phyloP scores from a whole-genome alignment of 2,888 invertebrate genomes.

The Lapara coniferarum region DNA sequence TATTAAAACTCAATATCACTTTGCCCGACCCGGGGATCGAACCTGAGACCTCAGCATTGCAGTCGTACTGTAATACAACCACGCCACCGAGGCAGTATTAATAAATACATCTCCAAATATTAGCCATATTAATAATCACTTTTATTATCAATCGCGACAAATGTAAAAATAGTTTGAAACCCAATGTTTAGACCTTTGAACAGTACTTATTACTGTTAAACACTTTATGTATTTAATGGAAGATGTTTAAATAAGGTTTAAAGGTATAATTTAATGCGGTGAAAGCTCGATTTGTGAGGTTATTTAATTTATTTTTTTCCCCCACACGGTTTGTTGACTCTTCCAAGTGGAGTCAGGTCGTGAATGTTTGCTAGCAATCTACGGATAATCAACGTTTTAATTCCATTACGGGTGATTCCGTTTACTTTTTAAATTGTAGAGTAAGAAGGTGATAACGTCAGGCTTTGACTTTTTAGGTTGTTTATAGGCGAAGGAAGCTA shows the following conservation, averaged over 20 bases:
- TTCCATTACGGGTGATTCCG: slow-evolving; percentile 47
- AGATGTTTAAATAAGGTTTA: slow-evolving; percentile 19
- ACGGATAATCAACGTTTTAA: slow-evolving; percentile 65
- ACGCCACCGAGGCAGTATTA: too few species aligned
- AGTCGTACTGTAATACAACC: too few species aligned
- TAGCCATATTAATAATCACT: too few species aligned
- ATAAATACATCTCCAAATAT: too few species aligned
- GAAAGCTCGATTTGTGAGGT: slow-evolving; percentile 24
- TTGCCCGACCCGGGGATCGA: too few species aligned
- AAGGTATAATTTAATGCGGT: slow-evolving; percentile 11
- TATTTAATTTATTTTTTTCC: slow-evolving; percentile 37
- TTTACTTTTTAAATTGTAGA: slow-evolving; percentile 33
- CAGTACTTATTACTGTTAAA: background rate
- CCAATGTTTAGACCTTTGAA: too few species aligned
- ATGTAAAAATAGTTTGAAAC: too few species aligned
- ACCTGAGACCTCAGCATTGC: too few species aligned
- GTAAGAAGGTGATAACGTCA: background rate
- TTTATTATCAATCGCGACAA: too few species aligned
- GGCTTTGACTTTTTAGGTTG: background rate
- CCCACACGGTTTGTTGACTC: slow-evolving; percentile 53
- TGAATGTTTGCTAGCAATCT: slow-evolving; percentile 60
- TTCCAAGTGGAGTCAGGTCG: slow-evolving; percentile 52
- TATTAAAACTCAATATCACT: too few species aligned
- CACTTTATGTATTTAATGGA: slow-evolving; percentile 33
- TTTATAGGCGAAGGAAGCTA: background rate